Conservation (phyloP, 2,888 invertebrate species). For the Chesias legatella region DNA sequence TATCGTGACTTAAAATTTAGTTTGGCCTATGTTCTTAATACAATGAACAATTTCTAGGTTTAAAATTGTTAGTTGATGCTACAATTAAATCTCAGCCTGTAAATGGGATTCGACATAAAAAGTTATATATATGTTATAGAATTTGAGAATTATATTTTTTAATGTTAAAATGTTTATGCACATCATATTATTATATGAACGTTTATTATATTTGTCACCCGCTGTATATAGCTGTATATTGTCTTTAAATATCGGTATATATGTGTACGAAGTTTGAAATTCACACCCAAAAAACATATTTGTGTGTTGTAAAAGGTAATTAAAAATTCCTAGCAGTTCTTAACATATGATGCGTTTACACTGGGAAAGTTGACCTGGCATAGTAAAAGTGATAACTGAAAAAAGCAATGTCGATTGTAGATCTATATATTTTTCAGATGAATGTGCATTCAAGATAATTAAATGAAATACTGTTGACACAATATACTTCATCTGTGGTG, state of each 20-base stretch:
- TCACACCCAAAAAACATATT: slow-evolving; percentile 3
- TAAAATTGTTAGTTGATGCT: too few species aligned
- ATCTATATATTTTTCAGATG: too few species aligned
- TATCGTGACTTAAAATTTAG: too few species aligned
- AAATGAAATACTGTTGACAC: too few species aligned
- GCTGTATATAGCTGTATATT: slow-evolving; percentile 18
- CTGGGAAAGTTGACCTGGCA: too few species aligned
- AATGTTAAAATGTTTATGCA: slow-evolving; percentile 10
- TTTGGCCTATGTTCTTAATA: too few species aligned
- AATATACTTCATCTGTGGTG: too few species aligned
- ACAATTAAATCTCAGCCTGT: too few species aligned
- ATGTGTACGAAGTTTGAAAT: slow-evolving; percentile 3
- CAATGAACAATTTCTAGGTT: too few species aligned
- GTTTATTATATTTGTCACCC: slow-evolving; percentile 9
- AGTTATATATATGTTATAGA: neutral
- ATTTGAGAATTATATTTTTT: slow-evolving; percentile 1
- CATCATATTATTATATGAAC: slow-evolving; percentile 2
- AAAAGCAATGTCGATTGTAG: too few species aligned
- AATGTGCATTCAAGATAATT: too few species aligned
- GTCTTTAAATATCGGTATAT: slow-evolving; percentile 3
- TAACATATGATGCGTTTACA: slow-evolving; percentile 13
- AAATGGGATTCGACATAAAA: neutral
- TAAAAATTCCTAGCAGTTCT: slow-evolving; percentile 23
- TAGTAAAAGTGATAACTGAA: too few species aligned
- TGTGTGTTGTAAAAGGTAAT: slow-evolving; percentile 15